A percentile compares a stretch with the other conserved stretches of the same genome.
phyloP scores from a whole-genome alignment of 2,888 invertebrate species.

The Andrena dorsata region DNA sequence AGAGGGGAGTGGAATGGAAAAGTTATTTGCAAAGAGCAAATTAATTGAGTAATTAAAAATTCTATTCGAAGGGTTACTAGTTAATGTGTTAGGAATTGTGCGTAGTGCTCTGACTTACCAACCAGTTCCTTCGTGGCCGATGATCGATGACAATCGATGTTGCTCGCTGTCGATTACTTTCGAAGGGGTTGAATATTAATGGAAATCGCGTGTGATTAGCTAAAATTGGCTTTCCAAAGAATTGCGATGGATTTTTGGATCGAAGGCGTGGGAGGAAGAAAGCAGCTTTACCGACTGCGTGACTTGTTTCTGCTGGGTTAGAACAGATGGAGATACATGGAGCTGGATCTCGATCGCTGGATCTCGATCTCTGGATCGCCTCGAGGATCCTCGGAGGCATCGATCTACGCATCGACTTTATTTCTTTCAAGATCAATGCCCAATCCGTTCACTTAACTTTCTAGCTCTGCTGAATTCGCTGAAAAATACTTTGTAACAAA shows the following conservation, averaged over 20 bases:
- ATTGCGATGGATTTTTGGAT: neutral
- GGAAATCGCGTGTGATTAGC: no score
- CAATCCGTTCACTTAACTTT: neutral
- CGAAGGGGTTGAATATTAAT: neutral
- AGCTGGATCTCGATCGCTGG: neutral
- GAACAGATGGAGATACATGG: conserved; percentile 48
- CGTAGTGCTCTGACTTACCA: conserved; percentile 4
- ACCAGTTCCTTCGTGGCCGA: conserved; percentile 26
- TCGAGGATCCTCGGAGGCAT: neutral
- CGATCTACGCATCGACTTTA: neutral
- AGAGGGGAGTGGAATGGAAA: no score
- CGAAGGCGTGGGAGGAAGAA: neutral
- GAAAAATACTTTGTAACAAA: neutral
- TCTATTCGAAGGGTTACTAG: no score
- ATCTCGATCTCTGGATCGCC: neutral
- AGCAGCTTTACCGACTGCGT: conserved; percentile 51
- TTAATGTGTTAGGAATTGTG: no score
- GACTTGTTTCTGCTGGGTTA: neutral
- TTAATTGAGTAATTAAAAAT: neutral
- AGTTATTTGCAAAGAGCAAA: neutral
- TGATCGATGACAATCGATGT: neutral
- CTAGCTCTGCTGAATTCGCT: neutral
- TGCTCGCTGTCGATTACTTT: neutral
- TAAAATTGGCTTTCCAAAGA: neutral
- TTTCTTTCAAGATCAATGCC: neutral